Base-by-base conservation (phyloP, 1,140 invertebrate genomes). In the Drosophila teissieri region DNA sequence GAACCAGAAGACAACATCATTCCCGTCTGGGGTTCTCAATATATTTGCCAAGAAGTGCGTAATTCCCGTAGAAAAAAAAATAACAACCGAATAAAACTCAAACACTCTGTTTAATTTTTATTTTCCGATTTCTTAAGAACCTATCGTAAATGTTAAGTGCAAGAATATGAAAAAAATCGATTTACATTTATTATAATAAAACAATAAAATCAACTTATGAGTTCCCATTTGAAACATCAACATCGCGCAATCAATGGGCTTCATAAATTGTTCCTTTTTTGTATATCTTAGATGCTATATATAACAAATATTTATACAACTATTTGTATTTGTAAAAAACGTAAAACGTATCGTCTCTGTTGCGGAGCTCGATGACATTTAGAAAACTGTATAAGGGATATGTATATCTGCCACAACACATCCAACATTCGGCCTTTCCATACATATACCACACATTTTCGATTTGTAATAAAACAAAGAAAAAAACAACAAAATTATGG, bases 241-340 rank as follows among this genome's bases (percentile, higher is more conserved):
- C 74, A 82, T 45, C 82, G 8, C 11, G 51, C 46, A 36, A 36
- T 27, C 19, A 57, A 63, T 44, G 83, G 85, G 75, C 36, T 54
- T 58, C 85, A 89, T 80, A 89, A 85, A 80, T 78, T 89, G 84
- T 89, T 89, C 84, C 84, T 89, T 89, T 88, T 89, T 89, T 89
- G 84, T 89, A 89, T 89, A 89, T 89, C 80, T 83, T 89, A 89
- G 83, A 68, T 45, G 78, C 58, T 83, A 82, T 58, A 86, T 62
- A 61, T 78, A 67, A 78, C 73, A 78, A 72, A 68, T 86, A 81
- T 49, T 69, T 85, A 77, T 74, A 80, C 61, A 78, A 86, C 74
- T 67, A 63, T 62, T 69, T 78, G 67, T 63, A 86, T 48, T 81
- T 73, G 46, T 67, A 85, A 73, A 68, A 65, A 39, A 31, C 19